Evolutionary conservation across 1,140 invertebrate genomes (phyloP), one percentile per base, ranked within the genome.

Genomic region (Zaprionus taronus): DNA sequence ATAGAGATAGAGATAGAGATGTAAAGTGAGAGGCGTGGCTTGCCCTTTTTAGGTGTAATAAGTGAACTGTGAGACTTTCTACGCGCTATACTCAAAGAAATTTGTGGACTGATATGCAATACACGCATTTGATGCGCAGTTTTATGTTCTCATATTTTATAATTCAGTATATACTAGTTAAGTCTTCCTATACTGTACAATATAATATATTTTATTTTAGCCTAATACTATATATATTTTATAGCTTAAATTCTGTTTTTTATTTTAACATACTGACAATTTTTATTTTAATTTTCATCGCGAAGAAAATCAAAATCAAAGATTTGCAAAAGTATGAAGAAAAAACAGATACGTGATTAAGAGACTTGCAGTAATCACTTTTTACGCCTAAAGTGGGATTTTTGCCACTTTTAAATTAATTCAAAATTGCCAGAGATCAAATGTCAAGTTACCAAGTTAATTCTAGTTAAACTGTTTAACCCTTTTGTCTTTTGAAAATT

Each of bases 401-500:
- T 47, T n/a, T 9, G 41, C 7, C 41, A 17, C 41, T n/a, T 47
- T 20, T 3, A 47, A 47, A n/a, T 17, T 0, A 47, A 17, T 17
- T 7, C 1, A 9, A 7, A 47, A 47, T 47, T 47, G 7, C 41
- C n/a, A 44, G n/a, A 1, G 41, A 7, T 7, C n/a, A n/a, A 47
- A 47, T 7, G 15, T 9, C n/a, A 17, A 44, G 41, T 44, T 44
- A 44, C 41, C 41, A 44, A 47, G n/a, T 7, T 47, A 4, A 11
- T 47, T 17, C n/a, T 2, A 41, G 38, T 41, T 41, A n/a, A 41
- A 41, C 38, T 41, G 41, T 61, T 70, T 67, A 24, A 12, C 47
- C n/a, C 34, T 36, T 64, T 31, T 83, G 22, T 69, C 63, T 56
- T 47, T 53, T 57, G 57, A 51, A 77, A 47, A 62, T 89, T 74